Conservation (phyloP, 2,113 vertebrate species). For the Atractosteus spatula region DNA sequence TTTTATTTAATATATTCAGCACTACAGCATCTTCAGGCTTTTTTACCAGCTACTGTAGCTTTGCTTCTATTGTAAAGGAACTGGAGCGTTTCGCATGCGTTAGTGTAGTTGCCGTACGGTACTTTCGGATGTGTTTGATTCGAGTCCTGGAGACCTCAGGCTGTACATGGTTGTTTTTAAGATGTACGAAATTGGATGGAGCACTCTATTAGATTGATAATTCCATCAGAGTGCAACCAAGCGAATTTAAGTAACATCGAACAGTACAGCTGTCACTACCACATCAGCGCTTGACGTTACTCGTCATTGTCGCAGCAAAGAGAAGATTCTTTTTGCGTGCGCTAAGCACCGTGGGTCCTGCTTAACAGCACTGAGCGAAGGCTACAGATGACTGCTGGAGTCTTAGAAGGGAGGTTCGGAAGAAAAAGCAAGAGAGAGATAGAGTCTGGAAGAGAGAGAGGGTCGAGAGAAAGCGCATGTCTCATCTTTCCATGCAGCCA, state of each 20-base stretch:
- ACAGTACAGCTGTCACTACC: neutral
- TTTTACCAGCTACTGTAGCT: too few relatives aligned
- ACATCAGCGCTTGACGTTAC: neutral
- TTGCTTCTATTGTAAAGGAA: too few relatives aligned
- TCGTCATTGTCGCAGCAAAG: neutral
- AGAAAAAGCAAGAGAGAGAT: conserved; percentile 13
- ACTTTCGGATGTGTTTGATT: conserved; percentile 27
- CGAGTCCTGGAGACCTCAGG: conserved; percentile 8
- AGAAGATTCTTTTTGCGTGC: neutral
- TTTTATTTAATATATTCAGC: too few relatives aligned
- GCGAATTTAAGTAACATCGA: neutral
- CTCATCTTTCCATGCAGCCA: conserved; percentile 71
- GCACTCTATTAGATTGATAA: neutral
- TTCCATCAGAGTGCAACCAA: conserved; percentile 4
- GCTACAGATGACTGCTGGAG: neutral
- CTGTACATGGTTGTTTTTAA: conserved; percentile 13
- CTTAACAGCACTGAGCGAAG: conserved; percentile 10
- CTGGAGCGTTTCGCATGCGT: too few relatives aligned
- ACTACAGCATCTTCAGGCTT: too few relatives aligned
- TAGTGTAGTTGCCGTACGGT: neutral
- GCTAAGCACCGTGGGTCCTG: neutral
- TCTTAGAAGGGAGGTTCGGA: conserved; percentile 24
- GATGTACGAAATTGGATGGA: neutral
- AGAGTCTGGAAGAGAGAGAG: conserved; percentile 34
- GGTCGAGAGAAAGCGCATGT: conserved; percentile 76